Evolutionary conservation across 2,797 vertebrate genomes (phyloP).

Genomic region (Bovichtus variegatus): DNA sequence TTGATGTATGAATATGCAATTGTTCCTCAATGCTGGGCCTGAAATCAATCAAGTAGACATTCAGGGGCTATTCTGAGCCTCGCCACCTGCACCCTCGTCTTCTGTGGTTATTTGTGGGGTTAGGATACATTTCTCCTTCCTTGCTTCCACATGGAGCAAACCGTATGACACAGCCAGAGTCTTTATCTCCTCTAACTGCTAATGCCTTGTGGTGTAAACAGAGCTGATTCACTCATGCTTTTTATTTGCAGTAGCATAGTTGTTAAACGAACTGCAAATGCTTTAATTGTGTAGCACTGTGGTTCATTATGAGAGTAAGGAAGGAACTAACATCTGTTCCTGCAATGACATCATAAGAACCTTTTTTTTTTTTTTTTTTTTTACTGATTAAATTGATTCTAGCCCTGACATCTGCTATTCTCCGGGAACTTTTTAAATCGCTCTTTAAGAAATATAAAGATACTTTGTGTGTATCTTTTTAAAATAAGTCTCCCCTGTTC

Average conservation of each 20-base stretch:
- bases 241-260: conserved; percentile 39
- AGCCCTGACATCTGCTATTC: conserved; percentile 26
- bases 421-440: conserved; percentile 5
- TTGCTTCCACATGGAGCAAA: conserved; percentile 28
- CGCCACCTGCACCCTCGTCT: conserved; percentile 60
- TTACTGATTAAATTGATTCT: conserved; percentile 30
- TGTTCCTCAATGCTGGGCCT: conserved; percentile 60
- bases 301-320: conserved; percentile 38
- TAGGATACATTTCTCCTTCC: conserved; percentile 43
- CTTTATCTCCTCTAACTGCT: conserved; percentile 33
- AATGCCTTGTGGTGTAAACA: conserved; percentile 28
- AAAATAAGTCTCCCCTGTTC: background rate
- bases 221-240: conserved; percentile 10
- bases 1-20: conserved; percentile 82
- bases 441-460: background rate
- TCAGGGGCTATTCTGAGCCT: conserved; percentile 56
- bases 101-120: conserved; percentile 47
- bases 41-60: conserved; percentile 80
- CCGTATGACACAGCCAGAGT: conserved; percentile 24
- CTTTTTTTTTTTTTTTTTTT: conserved; percentile 43
- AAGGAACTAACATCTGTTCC: conserved; percentile 53
- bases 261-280: conserved; percentile 33
- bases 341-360: conserved; percentile 20
- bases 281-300: conserved; percentile 29
- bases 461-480: background rate